Evolutionary conservation across 2,797 vertebrate species (phyloP).

Genomic region (Choloepus didactylus): DNA sequence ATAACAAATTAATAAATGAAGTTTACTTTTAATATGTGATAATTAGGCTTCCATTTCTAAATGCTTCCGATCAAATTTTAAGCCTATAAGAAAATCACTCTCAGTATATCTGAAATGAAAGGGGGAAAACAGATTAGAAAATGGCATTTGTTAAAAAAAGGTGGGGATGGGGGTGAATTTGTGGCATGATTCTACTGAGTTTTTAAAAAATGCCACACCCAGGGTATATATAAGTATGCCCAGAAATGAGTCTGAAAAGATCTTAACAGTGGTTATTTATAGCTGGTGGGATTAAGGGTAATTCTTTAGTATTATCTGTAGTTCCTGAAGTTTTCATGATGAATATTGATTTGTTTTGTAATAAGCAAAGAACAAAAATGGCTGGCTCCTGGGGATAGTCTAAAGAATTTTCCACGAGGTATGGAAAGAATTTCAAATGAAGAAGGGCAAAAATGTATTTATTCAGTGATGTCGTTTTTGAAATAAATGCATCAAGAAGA

Average conservation of each 20-base stretch:
- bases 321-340: constrained; percentile 51
- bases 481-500: constrained; percentile 47
- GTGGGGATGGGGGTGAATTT: background rate
- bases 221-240: background rate
- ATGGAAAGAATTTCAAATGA: constrained; percentile 43
- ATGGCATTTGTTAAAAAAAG: background rate
- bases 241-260: constrained; percentile 35
- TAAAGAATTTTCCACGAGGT: constrained; percentile 57
- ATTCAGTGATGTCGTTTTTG: background rate
- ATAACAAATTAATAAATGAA: constrained; percentile 23
- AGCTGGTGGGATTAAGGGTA: constrained; percentile 20
- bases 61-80: constrained; percentile 66
- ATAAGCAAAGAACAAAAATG: constrained; percentile 64
- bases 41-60: constrained; percentile 53
- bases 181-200: background rate
- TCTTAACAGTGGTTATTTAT: background rate
- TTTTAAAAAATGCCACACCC: background rate
- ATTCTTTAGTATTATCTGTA: constrained; percentile 36
- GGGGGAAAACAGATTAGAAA: constrained; percentile 1
- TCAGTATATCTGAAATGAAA: constrained; percentile 57
- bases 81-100: constrained; percentile 34
- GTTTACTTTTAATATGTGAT: constrained; percentile 41
- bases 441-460: constrained; percentile 16
- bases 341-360: constrained; percentile 50
- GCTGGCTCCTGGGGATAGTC: constrained; percentile 1